These are phyloP conservation scores for Lepidotrigona ventralis DNA, from an alignment of 1,140 invertebrate genomes.

Conservation along the genomic window DNA sequence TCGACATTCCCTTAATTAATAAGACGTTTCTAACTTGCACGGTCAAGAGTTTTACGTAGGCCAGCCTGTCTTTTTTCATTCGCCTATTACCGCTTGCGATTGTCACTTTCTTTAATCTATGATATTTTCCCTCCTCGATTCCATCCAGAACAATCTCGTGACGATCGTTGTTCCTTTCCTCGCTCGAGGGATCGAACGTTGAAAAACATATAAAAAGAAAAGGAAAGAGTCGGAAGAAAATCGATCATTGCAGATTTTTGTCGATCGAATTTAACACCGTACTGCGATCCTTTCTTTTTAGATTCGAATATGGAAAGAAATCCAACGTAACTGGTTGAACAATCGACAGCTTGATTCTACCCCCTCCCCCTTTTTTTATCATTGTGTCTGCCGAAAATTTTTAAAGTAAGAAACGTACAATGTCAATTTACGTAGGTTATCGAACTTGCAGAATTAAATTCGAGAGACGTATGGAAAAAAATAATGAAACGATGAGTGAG, in stretches of 20 bases:
- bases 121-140: slow-evolving; percentile 14
- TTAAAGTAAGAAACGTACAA: background rate
- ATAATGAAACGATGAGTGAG: background rate
- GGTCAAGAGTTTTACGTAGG: slow-evolving; percentile 34
- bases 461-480: background rate
- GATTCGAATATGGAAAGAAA: slow-evolving; percentile 7
- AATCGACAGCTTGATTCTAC: slow-evolving; percentile 17
- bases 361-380: slow-evolving; percentile 1
- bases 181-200: background rate
- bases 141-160: slow-evolving; percentile 8
- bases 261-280: background rate
- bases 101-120: background rate
- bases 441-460: background rate
- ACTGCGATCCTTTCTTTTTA: slow-evolving; percentile 1
- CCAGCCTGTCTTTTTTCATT: slow-evolving; percentile 37
- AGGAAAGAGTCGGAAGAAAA: background rate
- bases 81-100: slow-evolving; percentile 4
- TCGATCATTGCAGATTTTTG: slow-evolving; percentile 11
- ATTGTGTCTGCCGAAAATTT: background rate
- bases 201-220: background rate
- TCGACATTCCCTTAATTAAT: slow-evolving; percentile 67
- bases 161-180: slow-evolving; percentile 16
- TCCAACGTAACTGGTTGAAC: slow-evolving; percentile 21
- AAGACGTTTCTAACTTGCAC: slow-evolving; percentile 53
- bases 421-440: background rate